Percentiles rank a stretch among this genome's conserved stretches.
Evolutionary conservation across 2,888 invertebrate genomes (phyloP).

Genomic region (Empis stercorea): DNA sequence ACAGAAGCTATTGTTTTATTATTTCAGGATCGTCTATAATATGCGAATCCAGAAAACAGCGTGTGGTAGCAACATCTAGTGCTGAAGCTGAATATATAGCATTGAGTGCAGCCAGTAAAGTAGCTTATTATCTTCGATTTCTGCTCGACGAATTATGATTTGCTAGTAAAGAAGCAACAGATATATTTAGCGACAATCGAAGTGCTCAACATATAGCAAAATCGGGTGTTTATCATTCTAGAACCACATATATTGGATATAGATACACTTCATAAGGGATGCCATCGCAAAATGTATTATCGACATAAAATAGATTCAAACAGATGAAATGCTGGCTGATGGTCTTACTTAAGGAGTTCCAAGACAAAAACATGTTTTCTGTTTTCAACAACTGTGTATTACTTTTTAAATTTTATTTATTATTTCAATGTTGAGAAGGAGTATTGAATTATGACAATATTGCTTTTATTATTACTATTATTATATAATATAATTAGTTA

Average conservation of each 20-base stretch:
- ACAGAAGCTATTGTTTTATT: constrained; percentile 7
- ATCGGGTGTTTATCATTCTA: constrained; percentile 6
- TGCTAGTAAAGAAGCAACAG: not conserved
- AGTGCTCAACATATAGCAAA: constrained; percentile 8
- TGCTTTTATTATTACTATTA: too few species aligned
- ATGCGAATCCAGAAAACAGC: constrained; percentile 9
- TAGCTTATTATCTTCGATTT: constrained; percentile 7
- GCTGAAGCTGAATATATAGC: constrained; percentile 11
- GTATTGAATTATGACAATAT: too few species aligned
- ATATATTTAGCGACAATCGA: constrained; percentile 3
- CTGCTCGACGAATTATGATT: constrained; percentile 4
- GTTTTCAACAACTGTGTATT: too few species aligned
- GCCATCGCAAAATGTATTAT: too few species aligned
- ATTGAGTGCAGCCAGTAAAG: constrained; percentile 7
- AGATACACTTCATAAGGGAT: too few species aligned
- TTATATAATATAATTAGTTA: too few species aligned
- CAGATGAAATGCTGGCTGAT: too few species aligned
- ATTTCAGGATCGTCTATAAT: constrained; percentile 8
- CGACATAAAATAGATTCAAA: too few species aligned
- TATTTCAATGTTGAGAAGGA: too few species aligned
- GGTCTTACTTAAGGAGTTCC: too few species aligned
- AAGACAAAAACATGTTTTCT: too few species aligned
- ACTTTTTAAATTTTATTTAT: too few species aligned
- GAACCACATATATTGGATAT: constrained; percentile 6
- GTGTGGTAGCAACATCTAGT: constrained; percentile 9